A percentile compares a stretch with the other conserved stretches of the same genome.
These are phyloP conservation scores for Tortrix viridana DNA, from an alignment of 2,888 invertebrate genomes.

Conservation along the genomic window DNA sequence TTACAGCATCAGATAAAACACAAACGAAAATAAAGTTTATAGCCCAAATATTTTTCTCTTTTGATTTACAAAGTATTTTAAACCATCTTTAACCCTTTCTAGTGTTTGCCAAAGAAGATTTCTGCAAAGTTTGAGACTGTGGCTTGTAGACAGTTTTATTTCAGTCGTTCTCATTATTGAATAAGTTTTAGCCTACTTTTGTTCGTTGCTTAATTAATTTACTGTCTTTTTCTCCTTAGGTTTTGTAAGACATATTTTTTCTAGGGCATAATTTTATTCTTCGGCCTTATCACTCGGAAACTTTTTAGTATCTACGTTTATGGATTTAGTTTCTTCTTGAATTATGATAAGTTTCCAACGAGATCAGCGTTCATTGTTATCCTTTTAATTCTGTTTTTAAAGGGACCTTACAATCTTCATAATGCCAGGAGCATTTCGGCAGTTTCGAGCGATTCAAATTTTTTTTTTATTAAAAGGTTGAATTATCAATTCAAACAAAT, in stretches of 20 bases:
- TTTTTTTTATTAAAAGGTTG: no score
- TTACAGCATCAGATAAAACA: no score
- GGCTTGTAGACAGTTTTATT: constrained; percentile 12
- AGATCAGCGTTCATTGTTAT: no score
- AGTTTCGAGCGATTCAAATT: no score
- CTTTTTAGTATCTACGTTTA: not conserved
- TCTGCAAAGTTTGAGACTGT: constrained; percentile 14
- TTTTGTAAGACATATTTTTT: constrained; percentile 6
- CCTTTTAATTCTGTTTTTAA: no score
- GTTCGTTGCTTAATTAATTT: constrained; percentile 19
- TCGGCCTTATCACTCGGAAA: constrained; percentile 1
- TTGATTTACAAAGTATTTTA: constrained; percentile 22
- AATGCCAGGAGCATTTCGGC: no score
- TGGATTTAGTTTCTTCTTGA: no score
- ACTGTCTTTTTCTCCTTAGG: constrained; percentile 2
- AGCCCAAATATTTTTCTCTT: constrained; percentile 1
- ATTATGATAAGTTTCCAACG: no score
- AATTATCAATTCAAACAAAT: no score
- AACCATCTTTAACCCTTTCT: constrained; percentile 8
- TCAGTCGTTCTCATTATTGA: not conserved
- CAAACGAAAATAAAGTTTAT: no score
- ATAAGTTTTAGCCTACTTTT: constrained; percentile 5
- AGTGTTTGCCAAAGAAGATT: constrained; percentile 25
- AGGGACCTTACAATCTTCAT: no score
- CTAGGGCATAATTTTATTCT: not conserved